Conservation (phyloP, 2,888 invertebrate genomes). For the Protodeltote pygarga region DNA sequence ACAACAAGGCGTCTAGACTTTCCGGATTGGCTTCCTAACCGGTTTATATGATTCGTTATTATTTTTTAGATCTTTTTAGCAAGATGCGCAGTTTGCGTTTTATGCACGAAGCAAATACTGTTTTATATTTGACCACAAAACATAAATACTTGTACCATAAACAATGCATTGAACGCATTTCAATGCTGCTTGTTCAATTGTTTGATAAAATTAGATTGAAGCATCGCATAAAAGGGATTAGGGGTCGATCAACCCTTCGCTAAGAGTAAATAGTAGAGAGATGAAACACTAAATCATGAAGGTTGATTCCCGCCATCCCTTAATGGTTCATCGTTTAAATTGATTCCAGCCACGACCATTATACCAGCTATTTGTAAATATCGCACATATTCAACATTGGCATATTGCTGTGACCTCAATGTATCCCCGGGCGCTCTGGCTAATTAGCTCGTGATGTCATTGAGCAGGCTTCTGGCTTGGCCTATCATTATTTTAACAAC, state of each 20-base stretch:
- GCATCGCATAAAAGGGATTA: no score
- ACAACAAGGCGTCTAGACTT: constrained; percentile 6
- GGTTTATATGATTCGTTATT: constrained; percentile 24
- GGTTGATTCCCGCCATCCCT: no score
- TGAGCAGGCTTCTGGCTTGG: constrained; percentile 1
- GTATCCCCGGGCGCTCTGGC: constrained; percentile 6
- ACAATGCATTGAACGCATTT: no score
- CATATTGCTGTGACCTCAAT: constrained; percentile 14
- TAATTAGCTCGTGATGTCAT: constrained; percentile 34
- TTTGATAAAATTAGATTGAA: no score
- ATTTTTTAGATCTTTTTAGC: constrained; percentile 3
- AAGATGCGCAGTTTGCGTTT: neutral
- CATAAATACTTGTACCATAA: no score
- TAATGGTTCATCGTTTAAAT: neutral
- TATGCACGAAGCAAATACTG: neutral
- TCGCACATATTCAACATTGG: constrained; percentile 5
- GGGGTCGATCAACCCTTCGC: no score
- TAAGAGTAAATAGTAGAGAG: no score
- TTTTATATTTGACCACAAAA: no score
- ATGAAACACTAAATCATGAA: no score
- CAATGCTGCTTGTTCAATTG: no score
- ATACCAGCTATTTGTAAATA: constrained; percentile 5
- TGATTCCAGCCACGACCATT: no score
- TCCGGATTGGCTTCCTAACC: constrained; percentile 25
- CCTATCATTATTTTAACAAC: neutral